These are phyloP conservation scores for Pachymerium ferrugineum DNA, from an alignment of 2,888 invertebrate species.

Conservation along the genomic window DNA sequence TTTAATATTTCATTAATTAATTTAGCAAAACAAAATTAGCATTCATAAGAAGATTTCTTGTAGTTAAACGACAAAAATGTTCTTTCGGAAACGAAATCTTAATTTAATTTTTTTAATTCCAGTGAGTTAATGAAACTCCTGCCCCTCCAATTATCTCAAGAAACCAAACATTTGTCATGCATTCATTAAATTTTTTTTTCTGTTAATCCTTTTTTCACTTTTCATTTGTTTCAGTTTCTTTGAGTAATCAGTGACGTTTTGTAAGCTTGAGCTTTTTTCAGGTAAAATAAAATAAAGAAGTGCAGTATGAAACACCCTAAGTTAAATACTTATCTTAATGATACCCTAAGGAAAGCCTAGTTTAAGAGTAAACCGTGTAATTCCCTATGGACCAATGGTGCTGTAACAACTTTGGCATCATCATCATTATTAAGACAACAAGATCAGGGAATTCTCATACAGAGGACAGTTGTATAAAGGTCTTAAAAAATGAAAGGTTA, in stretches of 20 bases:
- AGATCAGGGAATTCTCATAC: background rate
- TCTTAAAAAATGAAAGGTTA: no score
- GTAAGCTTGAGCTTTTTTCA: background rate
- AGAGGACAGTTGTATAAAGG: no score
- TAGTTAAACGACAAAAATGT: background rate
- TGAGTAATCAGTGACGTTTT: background rate
- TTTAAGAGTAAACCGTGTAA: background rate
- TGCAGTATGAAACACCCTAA: background rate
- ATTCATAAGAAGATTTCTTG: background rate
- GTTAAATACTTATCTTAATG: conserved; percentile 10
- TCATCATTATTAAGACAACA: conserved; percentile 21
- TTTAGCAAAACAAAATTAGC: background rate
- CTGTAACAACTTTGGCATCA: conserved; percentile 7
- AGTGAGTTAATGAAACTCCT: background rate
- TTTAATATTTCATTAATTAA: background rate
- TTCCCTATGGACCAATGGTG: background rate
- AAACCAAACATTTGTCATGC: background rate
- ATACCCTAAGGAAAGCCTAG: background rate
- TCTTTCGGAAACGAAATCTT: no score
- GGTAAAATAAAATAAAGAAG: no score
- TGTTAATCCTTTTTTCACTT: background rate
- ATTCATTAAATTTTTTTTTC: background rate
- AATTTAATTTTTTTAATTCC: background rate
- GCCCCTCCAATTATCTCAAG: background rate
- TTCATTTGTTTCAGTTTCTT: background rate